A percentile compares a stretch with the other conserved stretches of the same genome.
These are phyloP conservation scores for Bubo bubo DNA, from an alignment of 2,113 vertebrate species.

Conservation along the genomic window DNA sequence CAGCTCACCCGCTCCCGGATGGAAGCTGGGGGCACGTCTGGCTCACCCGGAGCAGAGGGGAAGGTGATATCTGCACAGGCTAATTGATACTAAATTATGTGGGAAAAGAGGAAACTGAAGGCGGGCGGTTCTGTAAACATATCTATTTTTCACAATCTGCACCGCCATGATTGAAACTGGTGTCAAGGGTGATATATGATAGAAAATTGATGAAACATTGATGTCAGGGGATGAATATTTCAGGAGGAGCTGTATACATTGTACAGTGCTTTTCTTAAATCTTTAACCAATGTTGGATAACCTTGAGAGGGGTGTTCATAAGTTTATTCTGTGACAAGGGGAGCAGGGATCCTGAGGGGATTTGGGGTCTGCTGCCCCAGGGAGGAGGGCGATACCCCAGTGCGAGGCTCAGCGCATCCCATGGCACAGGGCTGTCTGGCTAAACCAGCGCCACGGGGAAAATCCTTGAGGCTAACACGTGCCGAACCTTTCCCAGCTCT, in stretches of 20 bases:
- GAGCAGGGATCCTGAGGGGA: background rate
- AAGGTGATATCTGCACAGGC: background rate
- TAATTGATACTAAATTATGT: constrained; percentile 31
- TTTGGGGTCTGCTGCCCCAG: background rate
- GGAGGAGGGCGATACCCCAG: fast-evolving
- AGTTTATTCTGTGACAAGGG: background rate
- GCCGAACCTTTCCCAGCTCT: background rate
- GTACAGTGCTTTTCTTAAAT: constrained; percentile 12
- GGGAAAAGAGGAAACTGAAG: background rate
- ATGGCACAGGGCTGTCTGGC: background rate
- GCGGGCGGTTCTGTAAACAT: background rate
- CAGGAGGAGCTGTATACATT: constrained; percentile 27
- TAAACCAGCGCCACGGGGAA: background rate
- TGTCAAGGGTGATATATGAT: constrained; percentile 26
- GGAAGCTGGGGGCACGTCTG: background rate
- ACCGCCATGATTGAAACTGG: background rate
- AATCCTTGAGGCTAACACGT: background rate
- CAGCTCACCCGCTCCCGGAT: fast-evolving
- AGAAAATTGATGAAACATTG: constrained; percentile 58
- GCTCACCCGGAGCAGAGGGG: background rate
- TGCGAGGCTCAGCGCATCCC: background rate
- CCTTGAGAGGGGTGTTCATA: constrained; percentile 29
- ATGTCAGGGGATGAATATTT: constrained; percentile 59
- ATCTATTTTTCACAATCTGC: constrained; percentile 16
- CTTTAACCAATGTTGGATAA: constrained; percentile 10